Conservation (phyloP, 1,140 invertebrate species). For the Penaeus chinensis region DNA sequence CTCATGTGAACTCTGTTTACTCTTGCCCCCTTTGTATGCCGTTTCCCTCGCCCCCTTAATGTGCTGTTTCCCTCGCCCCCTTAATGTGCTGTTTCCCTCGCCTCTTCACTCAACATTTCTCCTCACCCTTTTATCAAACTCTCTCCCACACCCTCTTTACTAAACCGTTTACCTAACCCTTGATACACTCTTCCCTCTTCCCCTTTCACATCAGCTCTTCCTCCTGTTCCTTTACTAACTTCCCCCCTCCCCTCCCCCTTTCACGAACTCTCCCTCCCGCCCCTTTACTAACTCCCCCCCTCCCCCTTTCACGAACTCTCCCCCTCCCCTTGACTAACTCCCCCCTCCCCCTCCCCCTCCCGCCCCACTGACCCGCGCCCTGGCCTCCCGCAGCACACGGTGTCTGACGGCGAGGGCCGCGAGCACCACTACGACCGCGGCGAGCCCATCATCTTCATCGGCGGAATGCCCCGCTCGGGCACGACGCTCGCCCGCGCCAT, state of each 20-base stretch:
- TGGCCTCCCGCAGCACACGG: conserved; percentile 4
- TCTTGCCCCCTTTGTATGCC: no score
- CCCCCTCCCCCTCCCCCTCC: background rate
- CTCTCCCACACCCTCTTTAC: no score
- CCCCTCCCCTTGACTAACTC: background rate
- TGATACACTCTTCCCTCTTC: no score
- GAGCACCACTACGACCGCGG: conserved; percentile 56
- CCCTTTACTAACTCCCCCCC: background rate
- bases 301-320: background rate
- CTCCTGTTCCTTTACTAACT: background rate
- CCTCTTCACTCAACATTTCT: no score
- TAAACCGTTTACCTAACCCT: no score
- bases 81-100: no score
- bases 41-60: no score
- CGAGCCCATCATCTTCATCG: conserved; percentile 93
- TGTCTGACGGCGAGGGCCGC: conserved; percentile 20
- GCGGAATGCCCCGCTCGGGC: conserved; percentile 95
- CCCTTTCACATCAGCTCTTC: no score
- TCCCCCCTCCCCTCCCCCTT: background rate
- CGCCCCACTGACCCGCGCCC: background rate
- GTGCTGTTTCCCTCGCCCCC: no score
- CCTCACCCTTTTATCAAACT: no score
- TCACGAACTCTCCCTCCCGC: background rate
- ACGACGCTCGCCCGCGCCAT: conserved; percentile 98
- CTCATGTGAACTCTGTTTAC: no score